Evolutionary conservation across 2,888 invertebrate species (phyloP).

Genomic region (Noctua janthina): DNA sequence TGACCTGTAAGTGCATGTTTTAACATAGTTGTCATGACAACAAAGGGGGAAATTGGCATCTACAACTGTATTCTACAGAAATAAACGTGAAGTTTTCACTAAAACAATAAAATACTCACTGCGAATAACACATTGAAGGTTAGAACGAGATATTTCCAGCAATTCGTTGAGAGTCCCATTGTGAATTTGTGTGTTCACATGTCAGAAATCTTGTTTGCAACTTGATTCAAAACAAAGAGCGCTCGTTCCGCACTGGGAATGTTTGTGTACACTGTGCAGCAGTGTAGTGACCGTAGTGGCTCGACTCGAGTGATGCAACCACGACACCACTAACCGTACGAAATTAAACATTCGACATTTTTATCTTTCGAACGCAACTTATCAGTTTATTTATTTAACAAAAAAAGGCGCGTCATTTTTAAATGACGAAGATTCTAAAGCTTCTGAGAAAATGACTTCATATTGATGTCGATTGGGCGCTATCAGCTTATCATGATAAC

Average conservation of each 20-base stretch:
- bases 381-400: constrained; percentile 70
- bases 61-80: constrained; percentile 60
- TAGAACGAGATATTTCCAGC: constrained; percentile 89
- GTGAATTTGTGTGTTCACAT: constrained; percentile 83
- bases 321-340: constrained; percentile 73
- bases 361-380: constrained; percentile 71
- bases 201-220: constrained; percentile 83
- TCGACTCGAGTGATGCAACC: constrained; percentile 81
- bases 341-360: constrained; percentile 86
- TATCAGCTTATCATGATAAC: constrained; percentile 87
- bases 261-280: constrained; percentile 78
- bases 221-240: constrained; percentile 85
- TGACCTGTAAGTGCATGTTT: constrained; percentile 50
- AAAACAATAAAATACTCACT: constrained; percentile 80
- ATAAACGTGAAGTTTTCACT: constrained; percentile 64
- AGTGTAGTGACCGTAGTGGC: constrained; percentile 64
- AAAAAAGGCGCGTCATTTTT: constrained; percentile 67
- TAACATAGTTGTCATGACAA: constrained; percentile 84
- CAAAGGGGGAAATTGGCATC: constrained; percentile 71
- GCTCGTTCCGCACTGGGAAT: constrained; percentile 85
- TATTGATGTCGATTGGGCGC: constrained; percentile 67
- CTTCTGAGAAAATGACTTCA: constrained; percentile 75
- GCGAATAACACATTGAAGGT: constrained; percentile 87
- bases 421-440: constrained; percentile 53
- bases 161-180: constrained; percentile 88